Evolutionary conservation across 2,797 vertebrate genomes (phyloP).

Genomic region (Anguilla obscura): DNA sequence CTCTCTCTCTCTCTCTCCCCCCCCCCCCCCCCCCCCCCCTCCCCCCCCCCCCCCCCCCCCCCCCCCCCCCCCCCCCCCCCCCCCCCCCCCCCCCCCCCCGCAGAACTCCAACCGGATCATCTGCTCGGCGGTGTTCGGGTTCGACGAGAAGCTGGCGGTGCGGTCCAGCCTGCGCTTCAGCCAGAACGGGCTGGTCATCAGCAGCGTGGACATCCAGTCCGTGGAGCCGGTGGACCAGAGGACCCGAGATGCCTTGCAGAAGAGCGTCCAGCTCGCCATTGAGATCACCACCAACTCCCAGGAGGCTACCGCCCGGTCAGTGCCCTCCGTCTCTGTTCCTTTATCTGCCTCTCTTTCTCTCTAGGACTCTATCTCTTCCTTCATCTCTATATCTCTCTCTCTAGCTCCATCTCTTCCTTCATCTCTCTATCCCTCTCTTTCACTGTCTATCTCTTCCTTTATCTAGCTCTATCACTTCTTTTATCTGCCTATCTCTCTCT

Average conservation of each 20-base stretch:
- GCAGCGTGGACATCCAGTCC: slow-evolving; percentile 88
- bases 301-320: slow-evolving; percentile 83
- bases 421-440: background rate
- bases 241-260: slow-evolving; percentile 85
- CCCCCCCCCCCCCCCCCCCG: background rate
- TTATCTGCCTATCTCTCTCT: no score
- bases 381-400: background rate
- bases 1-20: no score
- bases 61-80: no score
- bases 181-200: slow-evolving; percentile 85
- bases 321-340: background rate
- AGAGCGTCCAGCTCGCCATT: slow-evolving; percentile 90
- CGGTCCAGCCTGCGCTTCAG: slow-evolving; percentile 69
- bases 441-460: background rate
- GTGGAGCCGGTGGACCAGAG: slow-evolving; percentile 91
- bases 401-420: no score
- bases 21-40: no score
- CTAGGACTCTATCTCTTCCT: background rate
- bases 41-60: no score
- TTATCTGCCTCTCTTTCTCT: background rate
- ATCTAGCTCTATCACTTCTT: no score
- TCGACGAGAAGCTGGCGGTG: slow-evolving; percentile 73
- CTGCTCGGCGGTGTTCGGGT: slow-evolving; percentile 85
- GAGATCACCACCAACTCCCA: slow-evolving; percentile 95
- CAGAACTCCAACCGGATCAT: slow-evolving; percentile 88